Conservation (phyloP, 2,888 invertebrate genomes). For the Hesperia comma region DNA sequence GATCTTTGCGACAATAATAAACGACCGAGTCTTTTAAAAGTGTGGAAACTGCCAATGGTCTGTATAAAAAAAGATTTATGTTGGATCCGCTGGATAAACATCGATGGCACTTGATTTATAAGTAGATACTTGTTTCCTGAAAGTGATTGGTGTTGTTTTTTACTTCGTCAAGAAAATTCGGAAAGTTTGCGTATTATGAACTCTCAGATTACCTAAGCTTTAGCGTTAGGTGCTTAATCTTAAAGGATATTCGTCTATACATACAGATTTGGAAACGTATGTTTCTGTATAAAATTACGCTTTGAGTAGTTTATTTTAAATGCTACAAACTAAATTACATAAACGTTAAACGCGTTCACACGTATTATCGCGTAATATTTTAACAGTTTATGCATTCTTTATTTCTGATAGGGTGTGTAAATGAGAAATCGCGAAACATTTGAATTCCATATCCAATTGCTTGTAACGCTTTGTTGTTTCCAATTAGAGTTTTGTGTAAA, state of each 20-base stretch:
- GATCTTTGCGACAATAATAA: slow-evolving; percentile 27
- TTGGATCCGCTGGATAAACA: slow-evolving; percentile 16
- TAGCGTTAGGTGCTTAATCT: no score
- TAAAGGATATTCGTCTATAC: no score
- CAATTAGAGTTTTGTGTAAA: slow-evolving; percentile 5
- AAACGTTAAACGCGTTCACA: no score
- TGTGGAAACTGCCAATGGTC: neutral
- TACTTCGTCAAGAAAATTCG: neutral
- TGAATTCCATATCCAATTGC: slow-evolving; percentile 12
- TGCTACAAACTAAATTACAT: no score
- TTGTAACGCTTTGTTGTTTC: neutral
- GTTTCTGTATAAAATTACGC: no score
- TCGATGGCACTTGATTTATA: slow-evolving; percentile 19
- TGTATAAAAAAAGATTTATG: slow-evolving; percentile 23
- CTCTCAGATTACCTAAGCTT: no score
- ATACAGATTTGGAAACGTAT: no score
- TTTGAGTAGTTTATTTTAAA: no score
- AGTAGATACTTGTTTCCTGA: slow-evolving; percentile 13
- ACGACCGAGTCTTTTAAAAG: slow-evolving; percentile 20
- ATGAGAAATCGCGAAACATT: slow-evolving; percentile 21
- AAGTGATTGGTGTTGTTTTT: slow-evolving; percentile 10
- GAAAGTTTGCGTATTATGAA: neutral
- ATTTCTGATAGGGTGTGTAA: slow-evolving; percentile 10
- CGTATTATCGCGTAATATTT: neutral
- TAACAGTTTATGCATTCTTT: neutral